phyloP scores from a whole-genome alignment of 2,888 invertebrate species.

The Drosophila birchii region DNA sequence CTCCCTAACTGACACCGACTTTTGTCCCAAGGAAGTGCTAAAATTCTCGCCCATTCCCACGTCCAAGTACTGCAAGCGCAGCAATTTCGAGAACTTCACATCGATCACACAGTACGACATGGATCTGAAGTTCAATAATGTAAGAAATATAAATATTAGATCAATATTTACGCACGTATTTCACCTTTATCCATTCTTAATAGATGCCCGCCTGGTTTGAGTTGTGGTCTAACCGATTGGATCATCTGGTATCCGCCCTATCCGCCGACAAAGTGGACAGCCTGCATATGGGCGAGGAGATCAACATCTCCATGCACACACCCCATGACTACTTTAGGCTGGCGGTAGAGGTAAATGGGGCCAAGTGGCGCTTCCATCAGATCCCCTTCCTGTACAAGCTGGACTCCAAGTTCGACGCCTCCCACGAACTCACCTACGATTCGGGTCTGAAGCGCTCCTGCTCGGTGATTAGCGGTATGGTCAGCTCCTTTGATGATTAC shows the following conservation, averaged over 20 bases:
- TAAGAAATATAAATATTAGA: conserved; percentile 44
- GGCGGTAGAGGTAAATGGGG: conserved; percentile 82
- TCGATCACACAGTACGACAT: conserved; percentile 83
- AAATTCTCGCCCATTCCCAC: conserved; percentile 84
- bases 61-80: conserved; percentile 83
- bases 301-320: conserved; percentile 81
- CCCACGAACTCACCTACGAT: conserved; percentile 82
- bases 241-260: conserved; percentile 83
- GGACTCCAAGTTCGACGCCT: conserved; percentile 84
- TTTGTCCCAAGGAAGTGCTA: conserved; percentile 84
- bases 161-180: no score
- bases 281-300: conserved; percentile 81
- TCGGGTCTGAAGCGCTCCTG: conserved; percentile 84
- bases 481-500: conserved; percentile 84
- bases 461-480: conserved; percentile 83
- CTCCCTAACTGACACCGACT: conserved; percentile 81
- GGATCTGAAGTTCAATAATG: conserved; percentile 83
- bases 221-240: conserved; percentile 82
- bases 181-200: not conserved
- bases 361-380: conserved; percentile 83
- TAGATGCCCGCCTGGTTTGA: conserved; percentile 85
- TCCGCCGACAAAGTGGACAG: conserved; percentile 82
- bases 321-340: conserved; percentile 83
- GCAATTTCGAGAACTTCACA: conserved; percentile 84
- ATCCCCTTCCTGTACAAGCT: conserved; percentile 83